A percentile compares a stretch with the other conserved stretches of the same genome.
These are phyloP conservation scores for Drosophila putrida DNA, from an alignment of 2,888 invertebrate genomes.

Conservation along the genomic window DNA sequence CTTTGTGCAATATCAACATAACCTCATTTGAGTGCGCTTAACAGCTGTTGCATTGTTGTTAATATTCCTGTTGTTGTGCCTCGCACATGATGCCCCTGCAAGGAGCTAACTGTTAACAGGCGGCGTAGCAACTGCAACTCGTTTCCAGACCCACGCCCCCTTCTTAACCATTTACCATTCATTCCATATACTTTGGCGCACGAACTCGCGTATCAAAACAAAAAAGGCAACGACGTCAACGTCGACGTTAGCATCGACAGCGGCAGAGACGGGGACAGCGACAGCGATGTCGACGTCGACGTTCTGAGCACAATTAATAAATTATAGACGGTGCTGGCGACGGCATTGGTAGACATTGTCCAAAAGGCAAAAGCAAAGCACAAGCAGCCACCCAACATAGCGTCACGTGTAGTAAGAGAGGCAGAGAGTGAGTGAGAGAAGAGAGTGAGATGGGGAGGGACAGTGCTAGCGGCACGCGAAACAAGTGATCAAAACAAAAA, in stretches of 20 bases:
- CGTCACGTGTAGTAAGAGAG: slow-evolving; percentile 65
- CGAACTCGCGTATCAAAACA: slow-evolving; percentile 74
- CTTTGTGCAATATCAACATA: slow-evolving; percentile 15
- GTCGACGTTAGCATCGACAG: slow-evolving; percentile 8
- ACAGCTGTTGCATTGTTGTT: slow-evolving; percentile 48
- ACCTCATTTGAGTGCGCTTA: slow-evolving; percentile 32
- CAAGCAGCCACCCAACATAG: slow-evolving; percentile 65
- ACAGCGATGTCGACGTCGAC: slow-evolving; percentile 21
- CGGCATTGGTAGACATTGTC: slow-evolving; percentile 60
- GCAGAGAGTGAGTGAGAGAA: slow-evolving; percentile 24
- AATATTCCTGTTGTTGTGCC: slow-evolving; percentile 6
- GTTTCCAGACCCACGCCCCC: slow-evolving; percentile 44
- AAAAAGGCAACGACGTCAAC: slow-evolving; percentile 53
- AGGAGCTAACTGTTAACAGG: slow-evolving; percentile 49
- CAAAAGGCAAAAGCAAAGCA: slow-evolving; percentile 68
- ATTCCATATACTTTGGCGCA: slow-evolving; percentile 62
- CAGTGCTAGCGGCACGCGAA: slow-evolving; percentile 56
- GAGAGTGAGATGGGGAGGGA: slow-evolving; percentile 15
- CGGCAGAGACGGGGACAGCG: slow-evolving; percentile 20
- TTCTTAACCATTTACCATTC: slow-evolving; percentile 35
- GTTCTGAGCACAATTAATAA: slow-evolving; percentile 78
- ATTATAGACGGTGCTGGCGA: slow-evolving; percentile 68
- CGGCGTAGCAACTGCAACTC: slow-evolving; percentile 45
- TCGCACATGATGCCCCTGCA: slow-evolving; percentile 34
- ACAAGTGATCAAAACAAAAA: slow-evolving; percentile 77